Conservation (phyloP, 2,797 vertebrate genomes). For the Coendou prehensilis region DNA sequence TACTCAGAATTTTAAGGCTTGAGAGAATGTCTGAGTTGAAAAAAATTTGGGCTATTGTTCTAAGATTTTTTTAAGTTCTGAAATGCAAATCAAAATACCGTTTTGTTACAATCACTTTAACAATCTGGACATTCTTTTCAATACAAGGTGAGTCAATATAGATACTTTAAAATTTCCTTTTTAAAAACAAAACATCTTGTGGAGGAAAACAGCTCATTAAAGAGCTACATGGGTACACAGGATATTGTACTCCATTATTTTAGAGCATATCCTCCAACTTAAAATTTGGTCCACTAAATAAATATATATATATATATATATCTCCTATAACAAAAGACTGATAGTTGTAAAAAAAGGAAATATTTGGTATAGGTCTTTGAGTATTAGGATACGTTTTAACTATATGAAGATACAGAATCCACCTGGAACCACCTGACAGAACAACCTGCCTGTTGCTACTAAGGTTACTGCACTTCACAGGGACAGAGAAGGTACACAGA, state of each 20-base stretch:
- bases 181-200: conserved; percentile 30
- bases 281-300: conserved; percentile 75
- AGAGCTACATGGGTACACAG: neutral
- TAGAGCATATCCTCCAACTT: conserved; percentile 2
- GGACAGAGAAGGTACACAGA: neutral
- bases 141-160: conserved; percentile 40
- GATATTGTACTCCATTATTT: conserved; percentile 17
- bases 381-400: conserved; percentile 57
- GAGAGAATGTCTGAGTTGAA: conserved; percentile 48
- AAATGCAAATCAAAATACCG: conserved; percentile 74
- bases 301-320: neutral
- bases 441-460: neutral
- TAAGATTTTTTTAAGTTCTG: conserved; percentile 60
- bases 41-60: conserved; percentile 42
- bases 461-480: neutral
- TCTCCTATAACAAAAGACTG: conserved; percentile 42
- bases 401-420: neutral
- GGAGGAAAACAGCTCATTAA: conserved; percentile 43
- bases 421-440: conserved; percentile 5
- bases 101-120: conserved; percentile 65
- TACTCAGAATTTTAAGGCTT: conserved; percentile 59
- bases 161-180: conserved; percentile 46
- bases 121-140: conserved; percentile 69
- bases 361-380: conserved; percentile 56
- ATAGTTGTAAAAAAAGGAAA: conserved; percentile 39